Base-by-base conservation (phyloP, 2,797 vertebrate species). In the Cetoscarus ocellatus region DNA sequence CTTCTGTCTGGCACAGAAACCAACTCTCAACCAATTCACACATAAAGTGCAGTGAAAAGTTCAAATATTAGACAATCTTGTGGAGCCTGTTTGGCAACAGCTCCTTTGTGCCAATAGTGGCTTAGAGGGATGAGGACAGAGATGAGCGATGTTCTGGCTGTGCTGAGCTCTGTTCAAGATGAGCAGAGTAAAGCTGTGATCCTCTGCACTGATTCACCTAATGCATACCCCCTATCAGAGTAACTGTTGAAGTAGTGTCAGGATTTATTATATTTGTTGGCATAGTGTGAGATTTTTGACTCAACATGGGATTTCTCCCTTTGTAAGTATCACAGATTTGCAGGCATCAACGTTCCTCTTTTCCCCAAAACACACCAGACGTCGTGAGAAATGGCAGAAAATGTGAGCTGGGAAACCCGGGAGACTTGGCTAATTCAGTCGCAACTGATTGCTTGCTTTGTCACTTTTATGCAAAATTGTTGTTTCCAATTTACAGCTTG, bases 1-100 rank as follows among this genome's bases (percentile, higher is more conserved):
- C 75, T 80, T 70, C 75, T 77, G 57, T 71, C 73, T 80, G 83
- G 78, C 79, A 56, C 76, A 75, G 70, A 64, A 45, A 74, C 75
- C 45, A 63, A 89, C 87, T 49, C 86, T 76, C 80, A 63, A 85
- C 81, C 90, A 90, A 52, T 43, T 87, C 87, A 82, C 90, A 86
- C 85, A 27, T 88, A 86, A 91, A 89, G 76, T 62, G 88, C 89
- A 92, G 92, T 89, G 91, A 94, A 95, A 93, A 94, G 94, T 95
- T 96, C 92, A 95, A 95, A 95, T 95, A 94, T 94, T 95, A 83
- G 91, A 86, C 91, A 95, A 95, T 93, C 90, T 92, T 91, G 77
- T 90, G 88, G 91, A 70, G 83, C 87, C 84, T 85, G 79, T 89
- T 91, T 92, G 73, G 77, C 63, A 82, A 90, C n/a, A 10, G 5